Conservation (phyloP, 1,140 invertebrate species). For the Drosophila ercepeae region DNA sequence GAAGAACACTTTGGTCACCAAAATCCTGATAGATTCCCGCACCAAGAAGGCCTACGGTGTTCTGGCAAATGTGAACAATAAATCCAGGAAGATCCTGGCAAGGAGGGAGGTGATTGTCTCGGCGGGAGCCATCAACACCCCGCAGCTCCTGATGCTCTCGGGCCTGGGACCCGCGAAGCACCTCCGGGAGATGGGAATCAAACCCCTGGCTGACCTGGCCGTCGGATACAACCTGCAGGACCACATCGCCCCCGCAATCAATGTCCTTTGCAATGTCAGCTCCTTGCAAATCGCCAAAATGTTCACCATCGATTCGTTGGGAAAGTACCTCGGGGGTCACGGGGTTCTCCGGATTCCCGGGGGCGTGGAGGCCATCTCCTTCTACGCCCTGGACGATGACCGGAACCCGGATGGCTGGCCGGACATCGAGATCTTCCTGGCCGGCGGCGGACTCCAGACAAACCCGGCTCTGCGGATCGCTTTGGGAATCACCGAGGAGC, state of each 20-base stretch:
- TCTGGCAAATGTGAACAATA: constrained; percentile 85
- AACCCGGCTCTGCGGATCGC: constrained; percentile 84
- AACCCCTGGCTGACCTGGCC: constrained; percentile 88
- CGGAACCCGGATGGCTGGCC: constrained; percentile 86
- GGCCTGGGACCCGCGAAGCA: constrained; percentile 91
- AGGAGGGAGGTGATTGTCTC: constrained; percentile 91
- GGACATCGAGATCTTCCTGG: constrained; percentile 90
- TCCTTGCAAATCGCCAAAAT: constrained; percentile 45
- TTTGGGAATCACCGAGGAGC: constrained; percentile 85
- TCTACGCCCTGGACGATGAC: constrained; percentile 88
- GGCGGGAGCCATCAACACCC: constrained; percentile 90
- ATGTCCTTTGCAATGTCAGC: constrained; percentile 86
- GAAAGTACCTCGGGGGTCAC: constrained; percentile 71
- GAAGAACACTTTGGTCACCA: constrained; percentile 88
- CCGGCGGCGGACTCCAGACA: constrained; percentile 84
- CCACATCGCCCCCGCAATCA: constrained; percentile 89
- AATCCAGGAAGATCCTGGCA: constrained; percentile 85
- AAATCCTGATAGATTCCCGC: constrained; percentile 89
- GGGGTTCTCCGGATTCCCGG: constrained; percentile 91
- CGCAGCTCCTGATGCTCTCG: constrained; percentile 92
- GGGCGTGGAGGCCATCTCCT: constrained; percentile 91
- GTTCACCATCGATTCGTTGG: constrained; percentile 44
- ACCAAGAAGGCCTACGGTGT: constrained; percentile 88
- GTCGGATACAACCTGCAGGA: constrained; percentile 92
- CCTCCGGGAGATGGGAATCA: constrained; percentile 86